A percentile compares a stretch with the other conserved stretches of the same genome.
Conservation (phyloP, 2,113 vertebrate species). For the Numida meleagris region DNA sequence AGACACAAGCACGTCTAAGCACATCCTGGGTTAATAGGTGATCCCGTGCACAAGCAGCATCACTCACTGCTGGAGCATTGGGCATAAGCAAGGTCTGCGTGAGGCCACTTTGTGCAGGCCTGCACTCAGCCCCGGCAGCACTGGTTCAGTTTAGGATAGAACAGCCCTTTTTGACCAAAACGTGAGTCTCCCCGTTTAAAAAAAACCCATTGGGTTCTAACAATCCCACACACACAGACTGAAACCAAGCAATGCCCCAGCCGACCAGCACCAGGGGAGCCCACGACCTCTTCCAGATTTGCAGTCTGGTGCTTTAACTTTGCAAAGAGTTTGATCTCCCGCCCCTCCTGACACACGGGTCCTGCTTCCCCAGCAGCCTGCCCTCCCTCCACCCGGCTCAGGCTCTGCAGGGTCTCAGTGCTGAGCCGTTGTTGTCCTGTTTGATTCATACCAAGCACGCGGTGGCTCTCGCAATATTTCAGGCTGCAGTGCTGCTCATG, state of each 20-base stretch:
- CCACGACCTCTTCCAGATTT: neutral
- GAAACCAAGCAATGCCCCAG: neutral
- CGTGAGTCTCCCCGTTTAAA: neutral
- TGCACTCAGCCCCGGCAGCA: neutral
- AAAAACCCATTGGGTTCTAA: neutral
- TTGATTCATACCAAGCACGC: neutral
- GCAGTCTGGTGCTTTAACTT: neutral
- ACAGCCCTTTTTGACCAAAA: neutral
- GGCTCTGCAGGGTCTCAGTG: neutral
- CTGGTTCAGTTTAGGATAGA: neutral
- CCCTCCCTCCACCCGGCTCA: neutral
- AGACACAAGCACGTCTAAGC: neutral
- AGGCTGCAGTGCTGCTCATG: neutral
- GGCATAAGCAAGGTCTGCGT: neutral
- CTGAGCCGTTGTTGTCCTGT: neutral
- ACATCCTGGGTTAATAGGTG: neutral
- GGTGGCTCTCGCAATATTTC: neutral
- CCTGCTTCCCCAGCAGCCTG: neutral
- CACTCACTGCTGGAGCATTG: neutral
- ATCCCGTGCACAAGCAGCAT: neutral
- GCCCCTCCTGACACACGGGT: neutral
- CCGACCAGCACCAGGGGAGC: neutral
- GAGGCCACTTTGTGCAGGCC: neutral
- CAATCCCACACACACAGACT: fast-evolving
- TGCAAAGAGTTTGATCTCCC: neutral